phyloP scores from a whole-genome alignment of 2,888 invertebrate species.

The Drosophila quinaria region DNA sequence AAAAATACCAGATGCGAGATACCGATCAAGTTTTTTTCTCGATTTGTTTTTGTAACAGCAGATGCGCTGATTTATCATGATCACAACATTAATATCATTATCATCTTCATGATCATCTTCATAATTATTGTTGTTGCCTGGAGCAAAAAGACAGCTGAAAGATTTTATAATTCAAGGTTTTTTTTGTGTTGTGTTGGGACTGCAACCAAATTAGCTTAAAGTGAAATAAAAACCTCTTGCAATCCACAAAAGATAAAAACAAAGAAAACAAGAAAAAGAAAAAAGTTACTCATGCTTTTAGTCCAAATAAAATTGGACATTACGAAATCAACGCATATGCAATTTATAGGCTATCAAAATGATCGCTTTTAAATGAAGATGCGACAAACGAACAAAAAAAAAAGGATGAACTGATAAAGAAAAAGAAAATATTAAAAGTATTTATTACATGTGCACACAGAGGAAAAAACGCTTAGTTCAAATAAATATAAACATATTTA shows the following conservation, averaged over 20 bases:
- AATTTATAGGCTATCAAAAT: constrained; percentile 60
- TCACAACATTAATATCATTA: constrained; percentile 21
- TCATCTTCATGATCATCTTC: constrained; percentile 9
- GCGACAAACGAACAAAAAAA: constrained; percentile 31
- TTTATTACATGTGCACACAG: no score
- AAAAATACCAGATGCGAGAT: constrained; percentile 7
- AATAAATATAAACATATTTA: background rate
- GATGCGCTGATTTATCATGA: constrained; percentile 60
- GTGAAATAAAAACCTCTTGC: constrained; percentile 31
- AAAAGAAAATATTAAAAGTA: background rate
- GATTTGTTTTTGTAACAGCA: constrained; percentile 32
- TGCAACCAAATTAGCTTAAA: constrained; percentile 59
- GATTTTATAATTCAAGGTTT: constrained; percentile 80
- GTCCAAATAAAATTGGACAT: constrained; percentile 16
- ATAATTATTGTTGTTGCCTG: constrained; percentile 45
- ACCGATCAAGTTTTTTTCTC: constrained; percentile 19
- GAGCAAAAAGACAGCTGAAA: constrained; percentile 45
- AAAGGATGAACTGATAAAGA: background rate
- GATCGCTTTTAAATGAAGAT: constrained; percentile 42
- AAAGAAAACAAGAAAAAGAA: background rate
- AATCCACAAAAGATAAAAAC: constrained; percentile 19
- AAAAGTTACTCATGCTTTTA: constrained; percentile 31
- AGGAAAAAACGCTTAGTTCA: background rate
- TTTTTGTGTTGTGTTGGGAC: constrained; percentile 25
- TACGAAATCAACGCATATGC: constrained; percentile 62